Conservation (phyloP, 2,888 invertebrate genomes). For the Phorcus lineatus region DNA sequence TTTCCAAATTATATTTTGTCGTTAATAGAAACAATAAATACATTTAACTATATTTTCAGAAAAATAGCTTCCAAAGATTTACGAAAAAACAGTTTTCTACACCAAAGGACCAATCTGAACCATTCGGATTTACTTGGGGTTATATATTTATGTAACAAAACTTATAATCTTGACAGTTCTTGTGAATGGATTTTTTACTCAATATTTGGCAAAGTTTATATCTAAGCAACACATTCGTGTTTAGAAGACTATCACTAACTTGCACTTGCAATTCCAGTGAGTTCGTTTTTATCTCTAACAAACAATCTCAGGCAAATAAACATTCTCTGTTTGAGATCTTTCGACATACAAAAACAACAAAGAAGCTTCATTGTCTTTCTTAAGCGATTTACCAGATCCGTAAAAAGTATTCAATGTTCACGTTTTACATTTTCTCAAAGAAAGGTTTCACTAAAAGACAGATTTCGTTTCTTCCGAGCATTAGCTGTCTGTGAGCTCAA, state of each 20-base stretch:
- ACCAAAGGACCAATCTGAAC: too few species aligned
- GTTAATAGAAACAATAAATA: too few species aligned
- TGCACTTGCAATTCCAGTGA: background rate
- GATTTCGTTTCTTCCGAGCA: background rate
- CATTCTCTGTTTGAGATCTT: background rate
- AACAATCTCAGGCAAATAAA: background rate
- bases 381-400: slow-evolving; percentile 12
- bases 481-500: background rate
- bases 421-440: slow-evolving; percentile 2
- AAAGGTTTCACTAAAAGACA: background rate
- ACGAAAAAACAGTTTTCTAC: too few species aligned
- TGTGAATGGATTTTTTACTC: too few species aligned
- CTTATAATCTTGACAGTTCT: too few species aligned
- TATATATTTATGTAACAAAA: too few species aligned
- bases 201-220: too few species aligned
- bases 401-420: background rate
- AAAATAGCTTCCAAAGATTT: too few species aligned
- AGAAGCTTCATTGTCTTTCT: background rate
- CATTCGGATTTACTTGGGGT: too few species aligned
- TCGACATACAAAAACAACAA: slow-evolving; percentile 9
- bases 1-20: too few species aligned
- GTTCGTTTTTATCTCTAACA: background rate
- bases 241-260: background rate
- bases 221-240: too few species aligned
- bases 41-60: too few species aligned